Percentiles rank a stretch among this genome's conserved stretches.
phyloP scores from a whole-genome alignment of 2,888 invertebrate species.

The Eucriotettix oculatus region DNA sequence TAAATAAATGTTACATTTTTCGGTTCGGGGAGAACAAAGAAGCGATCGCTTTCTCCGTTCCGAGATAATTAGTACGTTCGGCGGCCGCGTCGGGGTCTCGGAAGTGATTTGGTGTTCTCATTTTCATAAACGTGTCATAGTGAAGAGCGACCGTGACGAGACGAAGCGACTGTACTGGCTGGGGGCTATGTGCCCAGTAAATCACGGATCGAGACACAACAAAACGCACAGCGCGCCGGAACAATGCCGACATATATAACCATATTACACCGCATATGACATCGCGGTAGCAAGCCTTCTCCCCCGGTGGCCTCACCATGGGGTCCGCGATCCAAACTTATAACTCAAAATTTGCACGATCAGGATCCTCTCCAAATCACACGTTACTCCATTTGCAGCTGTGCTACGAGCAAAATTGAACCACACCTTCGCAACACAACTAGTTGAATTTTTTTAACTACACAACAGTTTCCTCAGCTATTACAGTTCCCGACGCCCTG shows the following conservation, averaged over 20 bases:
- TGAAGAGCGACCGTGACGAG: neutral
- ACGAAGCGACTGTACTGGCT: neutral
- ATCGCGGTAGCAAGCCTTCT: slow-evolving; percentile 7
- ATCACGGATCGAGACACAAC: slow-evolving; percentile 9
- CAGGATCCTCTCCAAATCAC: too few species aligned
- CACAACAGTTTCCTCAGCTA: too few species aligned
- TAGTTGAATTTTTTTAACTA: too few species aligned
- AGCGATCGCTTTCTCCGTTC: too few species aligned
- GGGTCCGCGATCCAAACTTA: slow-evolving; percentile 7
- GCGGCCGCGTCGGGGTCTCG: too few species aligned
- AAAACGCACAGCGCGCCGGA: neutral
- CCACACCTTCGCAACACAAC: too few species aligned
- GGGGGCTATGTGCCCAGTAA: slow-evolving; percentile 6
- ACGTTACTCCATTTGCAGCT: too few species aligned
- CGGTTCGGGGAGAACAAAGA: too few species aligned
- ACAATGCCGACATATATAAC: slow-evolving; percentile 9
- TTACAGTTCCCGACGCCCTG: too few species aligned
- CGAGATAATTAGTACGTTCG: too few species aligned
- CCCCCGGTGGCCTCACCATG: slow-evolving; percentile 8
- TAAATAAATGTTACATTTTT: too few species aligned
- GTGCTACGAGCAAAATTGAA: too few species aligned
- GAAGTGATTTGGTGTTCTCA: neutral
- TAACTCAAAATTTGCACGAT: neutral
- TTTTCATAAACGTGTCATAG: slow-evolving; percentile 10
- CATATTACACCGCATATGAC: slow-evolving; percentile 1